Conservation (phyloP, 2,888 invertebrate genomes). For the Aphodius sticticus region DNA sequence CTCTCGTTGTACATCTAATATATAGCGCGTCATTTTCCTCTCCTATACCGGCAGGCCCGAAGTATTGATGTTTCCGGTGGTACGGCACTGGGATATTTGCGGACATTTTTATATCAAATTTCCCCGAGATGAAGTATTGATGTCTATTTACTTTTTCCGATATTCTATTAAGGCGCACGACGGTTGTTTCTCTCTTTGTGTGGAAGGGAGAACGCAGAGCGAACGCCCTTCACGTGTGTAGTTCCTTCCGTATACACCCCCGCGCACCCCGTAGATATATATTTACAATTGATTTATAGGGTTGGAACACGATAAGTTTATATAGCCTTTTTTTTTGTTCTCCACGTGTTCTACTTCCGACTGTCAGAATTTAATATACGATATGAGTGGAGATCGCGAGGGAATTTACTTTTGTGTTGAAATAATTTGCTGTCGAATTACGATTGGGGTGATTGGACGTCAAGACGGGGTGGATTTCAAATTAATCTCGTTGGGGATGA, state of each 20-base stretch:
- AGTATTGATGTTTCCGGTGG: constrained; percentile 34
- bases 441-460: not conserved
- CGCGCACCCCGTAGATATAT: constrained; percentile 9
- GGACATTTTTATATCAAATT: constrained; percentile 38
- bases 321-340: constrained; percentile 8
- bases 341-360: constrained; percentile 4
- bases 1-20: constrained; percentile 6
- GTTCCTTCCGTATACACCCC: constrained; percentile 15
- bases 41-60: constrained; percentile 26
- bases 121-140: constrained; percentile 35
- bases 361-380: constrained; percentile 21
- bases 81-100: constrained; percentile 22
- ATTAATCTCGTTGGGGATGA: not conserved
- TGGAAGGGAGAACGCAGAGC: constrained; percentile 12
- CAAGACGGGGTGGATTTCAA: not conserved
- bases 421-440: not conserved
- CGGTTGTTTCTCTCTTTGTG: constrained; percentile 31
- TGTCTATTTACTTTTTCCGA: constrained; percentile 35
- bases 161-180: constrained; percentile 36
- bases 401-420: not conserved
- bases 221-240: constrained; percentile 8
- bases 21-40: constrained; percentile 15
- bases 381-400: not conserved
- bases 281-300: constrained; percentile 29
- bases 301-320: constrained; percentile 19